These are phyloP conservation scores for Melolontha melolontha DNA, from an alignment of 2,888 invertebrate genomes.

Conservation along the genomic window DNA sequence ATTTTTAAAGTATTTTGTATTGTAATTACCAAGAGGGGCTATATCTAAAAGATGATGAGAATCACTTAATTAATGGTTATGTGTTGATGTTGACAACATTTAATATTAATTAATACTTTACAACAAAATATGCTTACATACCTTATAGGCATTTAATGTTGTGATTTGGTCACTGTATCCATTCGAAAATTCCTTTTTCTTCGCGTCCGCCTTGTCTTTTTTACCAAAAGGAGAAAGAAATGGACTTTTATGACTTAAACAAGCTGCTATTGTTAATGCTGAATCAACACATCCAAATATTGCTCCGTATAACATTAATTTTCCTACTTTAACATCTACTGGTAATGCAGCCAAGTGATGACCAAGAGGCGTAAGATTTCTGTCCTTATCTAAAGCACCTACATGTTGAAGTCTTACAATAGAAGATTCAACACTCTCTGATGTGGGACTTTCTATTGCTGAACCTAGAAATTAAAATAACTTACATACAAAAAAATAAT, in stretches of 20 bases:
- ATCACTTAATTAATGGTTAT: too few species aligned
- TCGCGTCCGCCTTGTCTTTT: constrained; percentile 77
- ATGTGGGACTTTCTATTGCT: constrained; percentile 80
- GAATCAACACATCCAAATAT: constrained; percentile 94
- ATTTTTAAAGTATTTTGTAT: too few species aligned
- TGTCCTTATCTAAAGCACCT: constrained; percentile 82
- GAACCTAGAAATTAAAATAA: constrained; percentile 65
- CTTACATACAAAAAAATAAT: neutral
- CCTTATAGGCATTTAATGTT: constrained; percentile 85
- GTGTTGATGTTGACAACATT: too few species aligned
- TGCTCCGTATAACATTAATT: constrained; percentile 90
- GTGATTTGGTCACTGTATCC: constrained; percentile 92
- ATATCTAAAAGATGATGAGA: too few species aligned
- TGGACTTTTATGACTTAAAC: constrained; percentile 83
- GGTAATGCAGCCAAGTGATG: constrained; percentile 90
- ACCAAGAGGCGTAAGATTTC: constrained; percentile 85
- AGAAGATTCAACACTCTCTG: constrained; percentile 76
- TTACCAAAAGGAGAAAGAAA: constrained; percentile 82
- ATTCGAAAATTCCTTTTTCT: constrained; percentile 80
- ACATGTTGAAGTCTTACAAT: constrained; percentile 79
- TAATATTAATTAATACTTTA: too few species aligned
- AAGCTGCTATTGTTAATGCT: constrained; percentile 89
- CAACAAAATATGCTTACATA: constrained; percentile 59
- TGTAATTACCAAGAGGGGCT: too few species aligned
- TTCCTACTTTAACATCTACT: constrained; percentile 92